A percentile compares a stretch with the other conserved stretches of the same genome.
phyloP scores from a whole-genome alignment of 53 echinoderm and acorn worm genomes.

The Apostichopus leukothele region DNA sequence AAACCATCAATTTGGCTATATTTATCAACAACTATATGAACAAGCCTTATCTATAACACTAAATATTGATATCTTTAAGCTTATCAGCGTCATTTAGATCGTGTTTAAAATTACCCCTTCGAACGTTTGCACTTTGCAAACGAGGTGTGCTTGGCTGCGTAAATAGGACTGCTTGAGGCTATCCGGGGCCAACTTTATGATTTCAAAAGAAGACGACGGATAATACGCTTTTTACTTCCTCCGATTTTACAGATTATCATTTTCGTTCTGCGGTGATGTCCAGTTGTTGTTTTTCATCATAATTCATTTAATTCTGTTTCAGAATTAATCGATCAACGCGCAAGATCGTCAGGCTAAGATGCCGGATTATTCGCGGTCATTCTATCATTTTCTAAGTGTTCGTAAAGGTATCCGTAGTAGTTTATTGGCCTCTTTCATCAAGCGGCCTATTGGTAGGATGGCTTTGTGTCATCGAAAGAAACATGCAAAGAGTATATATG shows the following conservation, averaged over 20 bases:
- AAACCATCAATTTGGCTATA: neutral
- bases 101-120: constrained; percentile 45
- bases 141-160: constrained; percentile 37
- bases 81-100: constrained; percentile 26
- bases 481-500: too few relatives aligned
- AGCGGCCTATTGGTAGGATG: too few relatives aligned
- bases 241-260: neutral
- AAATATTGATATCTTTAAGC: constrained; percentile 41
- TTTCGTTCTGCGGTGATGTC: neutral
- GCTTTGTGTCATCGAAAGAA: too few relatives aligned
- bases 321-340: neutral
- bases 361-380: neutral
- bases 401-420: neutral
- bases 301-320: neutral
- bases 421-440: neutral
- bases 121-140: constrained; percentile 25
- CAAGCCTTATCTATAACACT: constrained; percentile 26
- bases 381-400: neutral
- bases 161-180: constrained; percentile 28
- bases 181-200: constrained; percentile 10
- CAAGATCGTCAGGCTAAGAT: neutral
- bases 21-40: constrained; percentile 16
- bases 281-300: neutral
- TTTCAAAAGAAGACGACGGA: neutral
- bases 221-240: neutral